Conservation (phyloP, 1,140 invertebrate genomes). For the Heterodera carotae region DNA sequence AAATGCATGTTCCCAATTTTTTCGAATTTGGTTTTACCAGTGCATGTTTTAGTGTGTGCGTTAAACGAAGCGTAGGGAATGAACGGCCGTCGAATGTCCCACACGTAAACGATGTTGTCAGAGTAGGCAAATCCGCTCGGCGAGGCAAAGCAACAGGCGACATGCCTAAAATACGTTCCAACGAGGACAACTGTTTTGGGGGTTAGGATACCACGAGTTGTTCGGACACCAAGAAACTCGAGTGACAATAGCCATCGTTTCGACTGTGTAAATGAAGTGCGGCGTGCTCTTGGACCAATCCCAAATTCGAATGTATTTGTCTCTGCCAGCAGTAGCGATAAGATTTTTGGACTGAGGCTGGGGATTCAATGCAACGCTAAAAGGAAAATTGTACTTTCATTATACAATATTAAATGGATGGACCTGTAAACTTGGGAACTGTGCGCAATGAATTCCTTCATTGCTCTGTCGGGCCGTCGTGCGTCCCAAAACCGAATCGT, state of each 20-base stretch:
- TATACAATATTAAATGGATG: neutral
- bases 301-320: conserved; percentile 47
- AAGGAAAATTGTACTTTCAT: neutral
- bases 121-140: conserved; percentile 24
- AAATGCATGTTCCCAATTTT: neutral
- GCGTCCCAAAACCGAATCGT: conserved; percentile 52
- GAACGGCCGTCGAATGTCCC: conserved; percentile 48
- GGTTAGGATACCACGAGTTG: conserved; percentile 26
- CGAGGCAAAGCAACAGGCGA: conserved; percentile 28
- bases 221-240: conserved; percentile 51
- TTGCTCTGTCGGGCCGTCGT: conserved; percentile 22
- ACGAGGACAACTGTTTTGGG: neutral
- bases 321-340: conserved; percentile 46
- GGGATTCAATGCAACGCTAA: conserved; percentile 47
- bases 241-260: conserved; percentile 42
- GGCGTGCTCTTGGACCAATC: conserved; percentile 47
- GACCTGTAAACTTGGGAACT: conserved; percentile 31
- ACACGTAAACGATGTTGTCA: conserved; percentile 45
- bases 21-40: conserved; percentile 29
- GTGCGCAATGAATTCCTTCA: conserved; percentile 48
- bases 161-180: conserved; percentile 12
- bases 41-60: conserved; percentile 31
- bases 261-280: conserved; percentile 40
- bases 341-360: conserved; percentile 32
- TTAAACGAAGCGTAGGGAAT: conserved; percentile 39